Conservation (phyloP, 2,888 invertebrate genomes). For the Phortica okadai region DNA sequence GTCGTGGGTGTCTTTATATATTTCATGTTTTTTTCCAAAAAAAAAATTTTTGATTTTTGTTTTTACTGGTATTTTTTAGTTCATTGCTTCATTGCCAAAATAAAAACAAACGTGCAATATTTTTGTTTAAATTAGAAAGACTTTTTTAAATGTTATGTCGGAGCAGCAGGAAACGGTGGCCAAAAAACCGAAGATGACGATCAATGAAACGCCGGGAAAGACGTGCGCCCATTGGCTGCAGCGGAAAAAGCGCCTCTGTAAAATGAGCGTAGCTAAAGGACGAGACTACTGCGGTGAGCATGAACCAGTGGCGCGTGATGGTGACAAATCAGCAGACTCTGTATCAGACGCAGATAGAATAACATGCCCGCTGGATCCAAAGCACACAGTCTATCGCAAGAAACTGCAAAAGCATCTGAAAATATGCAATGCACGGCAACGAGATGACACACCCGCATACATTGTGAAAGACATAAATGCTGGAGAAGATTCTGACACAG, state of each 20-base stretch:
- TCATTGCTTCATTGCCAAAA: neutral
- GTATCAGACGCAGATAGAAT: conserved; percentile 77
- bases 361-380: conserved; percentile 84
- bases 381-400: conserved; percentile 83
- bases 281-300: conserved; percentile 86
- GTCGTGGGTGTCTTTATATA: too few relatives aligned
- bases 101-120: neutral
- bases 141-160: conserved; percentile 40
- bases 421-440: conserved; percentile 84
- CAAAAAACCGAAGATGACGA: conserved; percentile 59
- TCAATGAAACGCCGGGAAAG: neutral
- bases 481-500: conserved; percentile 47
- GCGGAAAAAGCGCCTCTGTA: conserved; percentile 85
- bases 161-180: conserved; percentile 40
- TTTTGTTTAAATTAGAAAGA: neutral
- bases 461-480: conserved; percentile 70
- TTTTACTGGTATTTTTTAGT: neutral
- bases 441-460: conserved; percentile 77
- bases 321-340: conserved; percentile 40
- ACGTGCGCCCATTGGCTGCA: conserved; percentile 82
- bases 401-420: conserved; percentile 84
- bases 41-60: too few relatives aligned
- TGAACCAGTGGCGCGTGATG: conserved; percentile 70
- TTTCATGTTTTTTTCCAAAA: too few relatives aligned
- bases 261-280: conserved; percentile 85